Evolutionary conservation across 2,113 vertebrate species (phyloP).

Genomic region (Dromiciops gliroides): DNA sequence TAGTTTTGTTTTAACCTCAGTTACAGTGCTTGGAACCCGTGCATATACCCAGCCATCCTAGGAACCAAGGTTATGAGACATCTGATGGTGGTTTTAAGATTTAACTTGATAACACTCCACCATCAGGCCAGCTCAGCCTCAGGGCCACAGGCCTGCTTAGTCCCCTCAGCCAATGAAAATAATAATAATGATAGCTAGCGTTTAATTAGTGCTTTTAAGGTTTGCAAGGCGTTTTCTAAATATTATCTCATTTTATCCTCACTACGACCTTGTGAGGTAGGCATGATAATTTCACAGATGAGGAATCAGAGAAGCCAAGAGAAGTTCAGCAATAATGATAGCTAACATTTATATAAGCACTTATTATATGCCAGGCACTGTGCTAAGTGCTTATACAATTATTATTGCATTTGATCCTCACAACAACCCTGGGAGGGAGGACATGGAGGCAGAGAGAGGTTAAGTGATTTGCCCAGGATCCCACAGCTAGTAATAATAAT

Average conservation of each 20-base stretch:
- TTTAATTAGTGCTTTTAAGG: not conserved
- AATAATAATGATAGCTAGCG: not conserved
- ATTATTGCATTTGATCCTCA: not conserved
- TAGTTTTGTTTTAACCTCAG: not conserved
- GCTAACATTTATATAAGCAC: not conserved
- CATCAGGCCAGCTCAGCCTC: not conserved
- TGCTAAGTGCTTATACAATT: not conserved
- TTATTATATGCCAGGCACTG: not conserved
- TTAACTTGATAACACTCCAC: not conserved
- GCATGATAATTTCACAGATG: not conserved
- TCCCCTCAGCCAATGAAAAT: not conserved
- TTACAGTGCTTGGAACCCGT: not conserved
- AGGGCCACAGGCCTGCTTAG: not conserved
- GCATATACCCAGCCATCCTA: not conserved
- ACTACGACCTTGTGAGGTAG: not conserved
- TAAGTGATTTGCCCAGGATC: not conserved
- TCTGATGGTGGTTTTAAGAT: conserved; percentile 22
- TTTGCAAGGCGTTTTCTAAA: not conserved
- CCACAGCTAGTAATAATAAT: not conserved
- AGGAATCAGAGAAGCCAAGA: not conserved
- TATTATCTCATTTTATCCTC: not conserved
- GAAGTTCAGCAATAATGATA: not conserved
- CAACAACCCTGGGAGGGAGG: not conserved
- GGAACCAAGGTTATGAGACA: not conserved
- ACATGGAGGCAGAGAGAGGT: not conserved